Base-by-base conservation (phyloP, 2,113 vertebrate species). In the Petromus typicus region DNA sequence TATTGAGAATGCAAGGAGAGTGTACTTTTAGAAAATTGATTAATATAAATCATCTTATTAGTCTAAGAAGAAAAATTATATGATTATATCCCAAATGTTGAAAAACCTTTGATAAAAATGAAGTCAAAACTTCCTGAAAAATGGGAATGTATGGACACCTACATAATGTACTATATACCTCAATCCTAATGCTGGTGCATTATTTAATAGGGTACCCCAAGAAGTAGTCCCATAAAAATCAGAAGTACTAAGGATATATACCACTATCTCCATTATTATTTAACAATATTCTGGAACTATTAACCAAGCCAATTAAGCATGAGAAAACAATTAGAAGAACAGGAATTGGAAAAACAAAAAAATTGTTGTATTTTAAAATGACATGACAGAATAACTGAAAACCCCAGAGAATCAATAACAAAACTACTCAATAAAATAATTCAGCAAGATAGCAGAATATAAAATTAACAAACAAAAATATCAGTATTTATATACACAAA, bases 401-500 rank as follows among this genome's bases (percentile, higher is more conserved):
- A 59, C 16, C 27, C 10, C 45, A 88, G 7, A 82, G 80, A 93
- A 93, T 61, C 84, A 66, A 85, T 83, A 43, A 92, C 79, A 84
- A 90, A 93, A 90, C n/a, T 89, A 92, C n/a, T 63, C 40, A 87
- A 61, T 69, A 85, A 85, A 87, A 69, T 78, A 85, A 85, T 73
- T 95, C 69, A 80, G 43, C 51, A 92, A 91, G 48, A 63, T 51
- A 86, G n/a, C 14, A 88, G 51, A 2, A 63, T n/a, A 81, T 57
- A 93, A 82, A 88, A 71, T 73, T 73, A 78, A 71, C 48, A 87
- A 79, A 51, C 7, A 89, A 95, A 94, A 73, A 67, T 7, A 94
- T 4, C 43, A 63, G 69, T 89, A 85, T 54, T 88, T n/a, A 76
- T 79, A 82, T 71, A 43, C 16, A 86, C 37, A 22, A 51, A 61